Conservation (phyloP, 2,888 invertebrate species). For the Dicycla oo region DNA sequence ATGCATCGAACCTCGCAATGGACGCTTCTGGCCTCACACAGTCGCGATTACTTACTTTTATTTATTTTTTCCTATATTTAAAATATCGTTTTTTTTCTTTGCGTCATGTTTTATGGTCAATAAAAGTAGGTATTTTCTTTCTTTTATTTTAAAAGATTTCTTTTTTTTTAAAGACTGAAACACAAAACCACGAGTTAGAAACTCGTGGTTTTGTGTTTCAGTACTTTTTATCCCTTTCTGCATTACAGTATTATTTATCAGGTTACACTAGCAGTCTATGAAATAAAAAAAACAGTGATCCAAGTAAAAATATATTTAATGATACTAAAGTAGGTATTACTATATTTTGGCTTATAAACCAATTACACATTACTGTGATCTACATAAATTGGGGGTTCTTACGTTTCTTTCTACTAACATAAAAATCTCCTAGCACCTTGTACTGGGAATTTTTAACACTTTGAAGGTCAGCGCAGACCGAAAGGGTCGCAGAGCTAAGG, state of each 20-base stretch:
- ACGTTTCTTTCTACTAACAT: slow-evolving; percentile 65
- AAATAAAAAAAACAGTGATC: slow-evolving; percentile 46
- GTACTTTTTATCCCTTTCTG: background rate
- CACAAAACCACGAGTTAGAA: too few relatives aligned
- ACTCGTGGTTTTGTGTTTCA: background rate
- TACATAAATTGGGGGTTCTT: slow-evolving; percentile 72
- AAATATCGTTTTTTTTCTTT: too few relatives aligned
- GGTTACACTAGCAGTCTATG: background rate
- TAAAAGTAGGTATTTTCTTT: background rate
- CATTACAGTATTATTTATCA: background rate
- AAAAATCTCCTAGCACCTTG: slow-evolving; percentile 74
- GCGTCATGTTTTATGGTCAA: background rate
- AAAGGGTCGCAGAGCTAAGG: background rate
- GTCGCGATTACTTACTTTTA: background rate
- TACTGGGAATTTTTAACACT: slow-evolving; percentile 63
- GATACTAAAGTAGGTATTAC: slow-evolving; percentile 71
- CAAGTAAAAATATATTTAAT: slow-evolving; percentile 86
- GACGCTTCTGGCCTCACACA: too few relatives aligned
- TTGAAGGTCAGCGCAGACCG: background rate
- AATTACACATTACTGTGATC: slow-evolving; percentile 67
- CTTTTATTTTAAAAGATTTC: too few relatives aligned
- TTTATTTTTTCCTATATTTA: too few relatives aligned
- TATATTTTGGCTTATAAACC: slow-evolving; percentile 77
- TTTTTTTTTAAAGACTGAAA: too few relatives aligned
- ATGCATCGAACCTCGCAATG: background rate